Evolutionary conservation across 1,140 invertebrate species (phyloP), one percentile per base, ranked within the genome.

Genomic region (Saccostrea glomerata): DNA sequence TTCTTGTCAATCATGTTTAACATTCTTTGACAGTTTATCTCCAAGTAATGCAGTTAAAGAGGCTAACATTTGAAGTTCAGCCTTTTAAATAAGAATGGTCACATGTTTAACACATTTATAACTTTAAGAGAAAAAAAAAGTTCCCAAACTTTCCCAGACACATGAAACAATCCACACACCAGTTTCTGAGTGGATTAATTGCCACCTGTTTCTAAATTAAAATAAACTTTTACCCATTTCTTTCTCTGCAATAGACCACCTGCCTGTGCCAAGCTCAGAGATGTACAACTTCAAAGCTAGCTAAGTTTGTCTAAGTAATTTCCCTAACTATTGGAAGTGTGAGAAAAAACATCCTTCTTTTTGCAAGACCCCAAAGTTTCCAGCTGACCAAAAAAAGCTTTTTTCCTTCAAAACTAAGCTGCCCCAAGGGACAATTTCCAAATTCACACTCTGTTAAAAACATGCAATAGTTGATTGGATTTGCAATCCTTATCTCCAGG

Each of bases 61-160:
- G 20, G 58, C 58, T 17, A 20, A 63, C 15, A 13, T 60, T 20
- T 17, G 6, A 17, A n/a, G 58, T 5, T 2, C 58, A 36, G 25
- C 9, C 70, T 77, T 5, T 77, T 30, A 77, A 73, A 66, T 66
- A 25, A 77, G 30, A n/a, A 30, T 36, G 70, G 70, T 77, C 70
- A 77, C 70, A 77, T 77, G 70, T 30, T 77, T 77, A 77, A 77
- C 70, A 77, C 70, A 77, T 77, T 77, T 15, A 77, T 30, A 13
- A 77, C 23, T 77, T 15, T 36, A 36, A 30, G 47, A 6, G n/a
- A n/a, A n/a, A 7, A 30, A 30, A 36, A 73, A 77, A 77, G 13
- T 77, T 77, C 70, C 70, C 25, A 77, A 77, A 77, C 70, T 77
- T 77, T 77, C 70, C 70, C 70, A 77, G 70, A 77, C 70, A 30